Evolutionary conservation across 2,888 invertebrate species (phyloP), one percentile per base, ranked within the genome.

Genomic region (Hirtodrosophila confusa): DNA sequence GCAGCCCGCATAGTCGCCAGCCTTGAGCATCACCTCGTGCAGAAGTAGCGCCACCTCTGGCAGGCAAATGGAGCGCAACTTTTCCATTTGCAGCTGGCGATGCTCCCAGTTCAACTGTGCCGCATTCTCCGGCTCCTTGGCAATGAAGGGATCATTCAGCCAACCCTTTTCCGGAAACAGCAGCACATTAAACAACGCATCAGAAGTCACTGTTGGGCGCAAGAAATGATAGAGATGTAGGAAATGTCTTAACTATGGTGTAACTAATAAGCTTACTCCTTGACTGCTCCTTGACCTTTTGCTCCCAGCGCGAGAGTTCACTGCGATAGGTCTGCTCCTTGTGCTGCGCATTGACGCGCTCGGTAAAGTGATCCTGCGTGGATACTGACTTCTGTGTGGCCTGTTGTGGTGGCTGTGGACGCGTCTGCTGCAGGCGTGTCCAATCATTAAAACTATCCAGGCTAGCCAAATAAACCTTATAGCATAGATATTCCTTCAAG

Each of bases 81-180:
- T 94, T 53, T 94, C 93, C 90, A 97, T 91, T 90, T 97, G 96
- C 55, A 90, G 47, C 49, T 74, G 62, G 0, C 92, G 90, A 76
- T 94, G 94, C 7, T 92, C 90, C 79, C 97, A 94, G 37, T 93
- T 93, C 17, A 91, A 76, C 41, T 90, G 91, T 49, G 93, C 93
- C 90, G 92, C 78, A 43, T 90, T 86, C n/a, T 84, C 77, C 0
- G 93, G 93, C 64, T 93, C 93, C 53, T 93, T 92, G 12, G 93
- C 91, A 44, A 93, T 93, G 73, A 91, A 93, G 11, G 94, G 93
- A 89, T 97, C 97, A 43, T 94, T 93, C 63, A 98, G 93, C 98
- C 98, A 98, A 4, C 98, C 97, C 27, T 95, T 96, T 79, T 97
- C 96, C 3, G 97, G 97, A 89, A 98, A 98, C 8, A 97, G 90